Conservation (phyloP, 1,140 invertebrate genomes). For the Heliconius hewitsoni region DNA sequence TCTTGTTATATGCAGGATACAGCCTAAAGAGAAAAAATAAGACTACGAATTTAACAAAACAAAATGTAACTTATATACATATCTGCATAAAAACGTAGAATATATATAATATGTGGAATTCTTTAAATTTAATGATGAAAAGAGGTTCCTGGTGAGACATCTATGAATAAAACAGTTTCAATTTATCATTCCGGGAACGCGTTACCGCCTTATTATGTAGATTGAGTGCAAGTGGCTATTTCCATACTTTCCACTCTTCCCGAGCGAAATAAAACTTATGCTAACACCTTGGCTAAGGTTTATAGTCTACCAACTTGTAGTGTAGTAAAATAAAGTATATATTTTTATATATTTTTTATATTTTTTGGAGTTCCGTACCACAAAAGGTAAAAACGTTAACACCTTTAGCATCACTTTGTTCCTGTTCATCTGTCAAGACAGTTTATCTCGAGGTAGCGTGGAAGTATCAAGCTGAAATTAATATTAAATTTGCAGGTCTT, state of each 20-base stretch:
- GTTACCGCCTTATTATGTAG: constrained; percentile 46
- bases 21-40: neutral
- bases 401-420: too few species aligned
- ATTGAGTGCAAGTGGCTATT: constrained; percentile 47
- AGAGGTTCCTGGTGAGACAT: constrained; percentile 33
- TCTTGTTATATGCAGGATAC: neutral
- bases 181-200: constrained; percentile 40
- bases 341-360: neutral
- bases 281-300: constrained; percentile 33
- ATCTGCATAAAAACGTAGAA: too few species aligned
- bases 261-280: constrained; percentile 43
- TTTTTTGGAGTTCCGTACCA: neutral
- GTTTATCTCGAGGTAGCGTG: too few species aligned
- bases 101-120: neutral
- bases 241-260: constrained; percentile 43
- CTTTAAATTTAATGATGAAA: constrained; percentile 37
- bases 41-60: too few species aligned
- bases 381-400: too few species aligned
- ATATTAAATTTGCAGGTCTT: too few species aligned
- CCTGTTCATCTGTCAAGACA: too few species aligned
- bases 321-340: neutral
- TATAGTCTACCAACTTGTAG: constrained; percentile 1
- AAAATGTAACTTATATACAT: too few species aligned
- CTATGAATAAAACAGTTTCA: constrained; percentile 43
- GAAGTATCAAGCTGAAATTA: too few species aligned